phyloP scores from a whole-genome alignment of 2,888 invertebrate genomes.

The Pristionchus arcanus region DNA sequence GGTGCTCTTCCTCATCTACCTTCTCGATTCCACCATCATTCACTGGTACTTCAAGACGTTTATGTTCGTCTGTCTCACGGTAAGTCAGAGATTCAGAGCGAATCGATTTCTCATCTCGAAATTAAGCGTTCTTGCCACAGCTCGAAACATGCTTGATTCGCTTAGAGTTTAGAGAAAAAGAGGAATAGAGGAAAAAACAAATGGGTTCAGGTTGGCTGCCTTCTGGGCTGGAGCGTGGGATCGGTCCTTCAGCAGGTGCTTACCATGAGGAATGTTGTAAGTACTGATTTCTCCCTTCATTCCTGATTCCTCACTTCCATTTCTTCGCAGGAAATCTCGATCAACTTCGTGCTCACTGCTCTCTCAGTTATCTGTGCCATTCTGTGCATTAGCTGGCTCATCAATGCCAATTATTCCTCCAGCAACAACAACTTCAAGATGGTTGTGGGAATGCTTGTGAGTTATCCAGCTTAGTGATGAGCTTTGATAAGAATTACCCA shows the following conservation, averaged over 20 bases:
- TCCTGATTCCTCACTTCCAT: no score
- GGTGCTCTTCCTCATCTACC: constrained; percentile 52
- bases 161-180: background rate
- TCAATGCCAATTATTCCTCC: constrained; percentile 12
- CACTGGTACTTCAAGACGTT: constrained; percentile 56
- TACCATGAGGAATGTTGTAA: constrained; percentile 56
- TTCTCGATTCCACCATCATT: background rate
- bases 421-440: constrained; percentile 50
- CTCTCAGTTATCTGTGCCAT: constrained; percentile 47
- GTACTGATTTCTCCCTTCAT: background rate
- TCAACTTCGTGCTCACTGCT: constrained; percentile 53
- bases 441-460: constrained; percentile 32
- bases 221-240: constrained; percentile 57
- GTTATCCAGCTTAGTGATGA: no score
- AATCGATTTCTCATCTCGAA: background rate
- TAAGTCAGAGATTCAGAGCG: background rate
- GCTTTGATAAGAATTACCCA: no score
- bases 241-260: constrained; percentile 57
- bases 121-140: background rate
- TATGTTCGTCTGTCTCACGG: constrained; percentile 56
- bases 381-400: constrained; percentile 49
- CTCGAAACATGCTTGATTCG: no score
- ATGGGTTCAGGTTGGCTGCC: constrained; percentile 41
- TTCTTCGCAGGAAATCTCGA: constrained; percentile 45
- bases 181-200: background rate